A percentile compares a stretch with the other conserved stretches of the same genome.
Evolutionary conservation across 92 coral and sea anemone genomes (phyloP).

Genomic region (Virgularia gustaviana): DNA sequence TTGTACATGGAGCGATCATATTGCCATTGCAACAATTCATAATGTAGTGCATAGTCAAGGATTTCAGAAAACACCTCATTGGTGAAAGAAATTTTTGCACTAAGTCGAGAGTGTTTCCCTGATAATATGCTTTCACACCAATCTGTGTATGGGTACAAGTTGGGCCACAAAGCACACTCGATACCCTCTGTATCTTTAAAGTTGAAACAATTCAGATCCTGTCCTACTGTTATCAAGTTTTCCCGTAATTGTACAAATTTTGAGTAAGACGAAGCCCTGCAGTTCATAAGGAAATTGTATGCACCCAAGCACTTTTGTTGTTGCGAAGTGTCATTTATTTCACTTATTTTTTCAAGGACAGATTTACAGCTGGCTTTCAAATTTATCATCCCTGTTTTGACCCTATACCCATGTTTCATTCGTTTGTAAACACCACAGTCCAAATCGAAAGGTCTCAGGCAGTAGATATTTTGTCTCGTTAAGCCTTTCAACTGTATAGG

Average conservation of each 20-base stretch:
- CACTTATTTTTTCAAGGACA: background rate
- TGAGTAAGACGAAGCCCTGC: background rate
- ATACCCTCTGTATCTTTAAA: background rate
- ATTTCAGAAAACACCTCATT: background rate
- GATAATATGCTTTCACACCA: conserved; percentile 20
- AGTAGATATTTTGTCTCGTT: background rate
- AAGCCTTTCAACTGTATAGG: background rate
- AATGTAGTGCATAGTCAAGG: background rate
- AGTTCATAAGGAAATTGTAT: background rate
- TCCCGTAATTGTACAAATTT: background rate
- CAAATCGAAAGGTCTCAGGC: conserved; percentile 18
- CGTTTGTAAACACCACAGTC: conserved; percentile 26
- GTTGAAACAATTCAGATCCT: background rate
- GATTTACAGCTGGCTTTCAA: background rate
- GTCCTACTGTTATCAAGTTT: background rate
- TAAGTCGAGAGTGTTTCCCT: background rate
- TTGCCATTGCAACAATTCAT: background rate
- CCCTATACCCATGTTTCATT: conserved; percentile 22
- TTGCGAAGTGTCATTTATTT: background rate
- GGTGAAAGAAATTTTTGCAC: conserved; percentile 4
- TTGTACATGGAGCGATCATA: no score
- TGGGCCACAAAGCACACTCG: no score
- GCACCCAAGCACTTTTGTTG: background rate
- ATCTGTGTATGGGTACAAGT: conserved; percentile 6
- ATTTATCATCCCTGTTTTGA: background rate